Evolutionary conservation across 2,113 vertebrate genomes (phyloP), one percentile per base, ranked within the genome.

Genomic region (Anser brachyrhynchus): DNA sequence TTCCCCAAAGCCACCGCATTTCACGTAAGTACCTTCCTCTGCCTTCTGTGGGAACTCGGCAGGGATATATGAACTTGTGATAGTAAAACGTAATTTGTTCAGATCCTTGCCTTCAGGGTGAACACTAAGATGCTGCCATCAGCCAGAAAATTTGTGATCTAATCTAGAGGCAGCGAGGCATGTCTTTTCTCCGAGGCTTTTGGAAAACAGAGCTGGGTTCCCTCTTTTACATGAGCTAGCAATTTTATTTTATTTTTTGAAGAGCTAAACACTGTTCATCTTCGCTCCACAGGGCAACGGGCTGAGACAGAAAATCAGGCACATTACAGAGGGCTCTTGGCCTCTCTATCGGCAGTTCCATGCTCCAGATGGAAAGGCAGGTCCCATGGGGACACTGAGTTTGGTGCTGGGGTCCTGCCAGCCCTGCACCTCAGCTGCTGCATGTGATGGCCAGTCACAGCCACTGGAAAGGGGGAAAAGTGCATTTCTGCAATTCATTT

Each of bases 121-220:
- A 97, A 89, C 92, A 92, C 83, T 52, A 79, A 98, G 97, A 97
- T 96, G 97, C 97, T 98, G 97, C 97, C 96, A 98, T 96, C 96
- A 98, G 97, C 96, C 96, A 98, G 98, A 97, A 98, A 98, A 98
- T 98, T 95, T 98, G 97, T 98, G 98, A 98, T 98, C 98, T 98
- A 98, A 98, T 98, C 98, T 98, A 97, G 96, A 98, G 92, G 98
- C 98, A 98, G 97, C 18, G 61, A 98, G 96, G 98, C 97, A 92
- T 98, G 69, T 65, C 95, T 97, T 96, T 97, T 94, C 96, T 98
- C 95, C 6, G n/a, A 61, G 72, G 93, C 89, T 96, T 91, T 95
- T 87, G 72, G 96, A 97, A 97, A 97, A 93, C 93, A 94, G 77
- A 92, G 75, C 84, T 83, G 65, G 55, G 70, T 93, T 94, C 91